Evolutionary conservation across 2,888 invertebrate species (phyloP).

Genomic region (Apantesis nais): DNA sequence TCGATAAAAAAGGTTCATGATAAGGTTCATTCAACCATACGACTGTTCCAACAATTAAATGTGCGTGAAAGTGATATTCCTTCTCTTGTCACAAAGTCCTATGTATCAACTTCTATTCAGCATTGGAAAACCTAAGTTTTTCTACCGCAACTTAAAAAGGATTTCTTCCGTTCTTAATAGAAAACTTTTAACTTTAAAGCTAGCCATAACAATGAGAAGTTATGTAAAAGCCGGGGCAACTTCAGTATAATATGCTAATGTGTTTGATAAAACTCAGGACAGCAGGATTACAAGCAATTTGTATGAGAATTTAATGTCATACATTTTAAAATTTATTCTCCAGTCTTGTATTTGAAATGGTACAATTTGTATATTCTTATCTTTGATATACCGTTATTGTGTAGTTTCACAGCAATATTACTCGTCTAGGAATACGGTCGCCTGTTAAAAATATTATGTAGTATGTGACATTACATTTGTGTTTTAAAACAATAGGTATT

Average conservation of each 20-base stretch:
- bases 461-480: not conserved
- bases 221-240: constrained; percentile 35
- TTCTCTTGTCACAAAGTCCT: not conserved
- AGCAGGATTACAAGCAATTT: constrained; percentile 24
- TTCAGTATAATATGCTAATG: constrained; percentile 50
- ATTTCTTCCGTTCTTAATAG: constrained; percentile 40
- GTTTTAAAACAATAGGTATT: too few relatives aligned
- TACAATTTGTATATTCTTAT: constrained; percentile 12
- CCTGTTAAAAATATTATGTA: not conserved
- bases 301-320: constrained; percentile 18
- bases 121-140: constrained; percentile 15
- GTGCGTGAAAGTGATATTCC: not conserved
- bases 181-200: constrained; percentile 42
- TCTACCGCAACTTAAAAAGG: constrained; percentile 33
- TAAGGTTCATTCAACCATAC: too few relatives aligned
- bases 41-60: not conserved
- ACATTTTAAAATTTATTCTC: constrained; percentile 9
- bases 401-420: constrained; percentile 6
- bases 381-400: constrained; percentile 1
- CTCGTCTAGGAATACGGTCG: not conserved
- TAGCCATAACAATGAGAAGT: constrained; percentile 45
- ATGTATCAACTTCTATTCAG: not conserved
- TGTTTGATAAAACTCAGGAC: constrained; percentile 36
- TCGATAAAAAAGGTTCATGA: too few relatives aligned
- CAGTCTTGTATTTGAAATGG: constrained; percentile 10